Conservation (phyloP, 2,797 vertebrate genomes). For the Semotilus atromaculatus region DNA sequence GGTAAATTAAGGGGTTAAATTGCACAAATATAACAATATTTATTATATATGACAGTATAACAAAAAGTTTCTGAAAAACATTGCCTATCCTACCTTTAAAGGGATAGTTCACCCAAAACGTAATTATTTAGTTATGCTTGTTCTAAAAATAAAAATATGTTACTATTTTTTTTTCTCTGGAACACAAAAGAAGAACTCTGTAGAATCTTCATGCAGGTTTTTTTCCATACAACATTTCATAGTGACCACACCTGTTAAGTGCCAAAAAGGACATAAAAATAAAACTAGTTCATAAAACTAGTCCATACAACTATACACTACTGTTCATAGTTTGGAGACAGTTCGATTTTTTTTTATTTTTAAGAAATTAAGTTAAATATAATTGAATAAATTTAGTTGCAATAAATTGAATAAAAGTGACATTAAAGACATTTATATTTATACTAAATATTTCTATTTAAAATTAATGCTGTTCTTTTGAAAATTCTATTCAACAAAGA, state of each 20-base stretch:
- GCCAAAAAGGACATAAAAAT: background rate
- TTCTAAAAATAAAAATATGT: background rate
- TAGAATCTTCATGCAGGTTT: background rate
- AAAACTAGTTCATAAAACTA: background rate
- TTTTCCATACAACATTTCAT: background rate
- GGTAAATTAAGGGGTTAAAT: background rate
- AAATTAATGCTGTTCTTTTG: background rate
- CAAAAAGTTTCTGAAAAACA: background rate
- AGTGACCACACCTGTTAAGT: background rate
- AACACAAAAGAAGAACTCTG: conserved; percentile 1
- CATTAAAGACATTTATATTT: too few relatives aligned
- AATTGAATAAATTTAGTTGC: too few relatives aligned
- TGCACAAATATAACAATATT: too few relatives aligned
- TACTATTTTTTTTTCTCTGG: background rate
- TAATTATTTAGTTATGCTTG: background rate
- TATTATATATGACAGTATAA: too few relatives aligned
- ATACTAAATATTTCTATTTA: background rate
- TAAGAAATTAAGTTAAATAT: too few relatives aligned
- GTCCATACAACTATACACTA: background rate
- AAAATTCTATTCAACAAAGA: background rate
- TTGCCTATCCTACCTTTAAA: background rate
- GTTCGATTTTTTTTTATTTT: too few relatives aligned
- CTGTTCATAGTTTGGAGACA: too few relatives aligned
- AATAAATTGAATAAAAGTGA: background rate
- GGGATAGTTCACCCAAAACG: background rate